A percentile compares a stretch with the other conserved stretches of the same genome.
phyloP scores from a whole-genome alignment of 2,113 vertebrate genomes.

The Octodon degus region DNA sequence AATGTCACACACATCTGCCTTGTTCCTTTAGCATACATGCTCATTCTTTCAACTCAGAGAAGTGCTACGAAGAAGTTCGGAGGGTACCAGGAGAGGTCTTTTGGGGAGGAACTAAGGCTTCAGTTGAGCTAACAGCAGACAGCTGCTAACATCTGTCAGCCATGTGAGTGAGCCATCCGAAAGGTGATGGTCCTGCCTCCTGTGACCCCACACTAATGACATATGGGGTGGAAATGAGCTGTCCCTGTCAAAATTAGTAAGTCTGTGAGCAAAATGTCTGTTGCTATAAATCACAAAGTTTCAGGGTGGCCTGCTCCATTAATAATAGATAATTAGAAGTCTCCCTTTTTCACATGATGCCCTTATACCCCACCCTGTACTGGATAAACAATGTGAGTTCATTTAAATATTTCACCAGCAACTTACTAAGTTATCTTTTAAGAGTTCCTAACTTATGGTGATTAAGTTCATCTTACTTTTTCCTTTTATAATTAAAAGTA shows the following conservation, averaged over 20 bases:
- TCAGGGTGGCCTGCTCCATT: neutral
- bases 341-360: neutral
- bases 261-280: neutral
- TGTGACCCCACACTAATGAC: neutral
- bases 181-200: neutral
- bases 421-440: neutral
- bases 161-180: neutral
- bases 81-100: neutral
- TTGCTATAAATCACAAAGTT: neutral
- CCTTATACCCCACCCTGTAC: neutral
- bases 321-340: neutral
- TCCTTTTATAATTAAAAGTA: neutral
- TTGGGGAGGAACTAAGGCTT: neutral
- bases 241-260: neutral
- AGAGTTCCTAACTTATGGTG: neutral
- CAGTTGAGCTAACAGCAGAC: neutral
- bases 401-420: neutral
- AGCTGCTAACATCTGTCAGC: neutral
- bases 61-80: neutral
- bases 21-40: neutral
- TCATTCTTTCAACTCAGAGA: neutral
- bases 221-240: neutral
- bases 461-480: neutral
- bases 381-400: neutral
- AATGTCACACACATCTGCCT: neutral